Evolutionary conservation across 2,113 vertebrate species (phyloP), one percentile per base, ranked within the genome.

Genomic region (Pteronura brasiliensis): DNA sequence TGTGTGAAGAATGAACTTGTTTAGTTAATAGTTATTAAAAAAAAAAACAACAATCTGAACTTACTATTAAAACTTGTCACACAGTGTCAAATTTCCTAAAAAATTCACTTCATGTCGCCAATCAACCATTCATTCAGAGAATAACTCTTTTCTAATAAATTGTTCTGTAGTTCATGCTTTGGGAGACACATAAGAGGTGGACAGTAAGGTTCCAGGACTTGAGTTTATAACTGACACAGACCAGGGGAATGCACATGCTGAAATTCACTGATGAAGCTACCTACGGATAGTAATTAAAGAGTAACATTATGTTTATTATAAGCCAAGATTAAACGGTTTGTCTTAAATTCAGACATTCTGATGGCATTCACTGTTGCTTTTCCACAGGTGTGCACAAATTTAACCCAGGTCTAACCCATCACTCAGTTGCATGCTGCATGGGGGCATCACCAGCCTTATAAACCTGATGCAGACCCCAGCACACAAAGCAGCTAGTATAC

Each of bases 391-490:
- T 17, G 18, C 36, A 39, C 52, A 12, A 77, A 77, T 71, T 85
- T 55, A 23, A 3, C 39, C 15, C 5, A 1, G 3, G 5, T 90
- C 7, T 74, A 65, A 36, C 13, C 27, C 36, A 29, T 36, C 11
- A 5, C 23, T 57, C 5, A 17, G 1, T 0, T 36, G 25, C 18
- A 15, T 1, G 44, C 4, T 17, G 1, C 8, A 34, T 42, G 29
- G 27, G 7, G 57, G 13, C 17, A 6, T 27, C 17, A 1, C 1
- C 17, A 15, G 18, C 3, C 34, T 69, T 34, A 1, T 3, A 63
- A 18, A 6, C 18, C 52, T n/a, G 72, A 39, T 4, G 20, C 27
- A 21, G 3, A 11, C 5, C 14, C 3, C 4, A 0, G 1, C 1
- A 18, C 31, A n/a, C 27, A 44, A 67, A 67, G 34, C 5, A 18